Evolutionary conservation across 1,140 invertebrate genomes (phyloP).

Genomic region (Platorchestia sp.): DNA sequence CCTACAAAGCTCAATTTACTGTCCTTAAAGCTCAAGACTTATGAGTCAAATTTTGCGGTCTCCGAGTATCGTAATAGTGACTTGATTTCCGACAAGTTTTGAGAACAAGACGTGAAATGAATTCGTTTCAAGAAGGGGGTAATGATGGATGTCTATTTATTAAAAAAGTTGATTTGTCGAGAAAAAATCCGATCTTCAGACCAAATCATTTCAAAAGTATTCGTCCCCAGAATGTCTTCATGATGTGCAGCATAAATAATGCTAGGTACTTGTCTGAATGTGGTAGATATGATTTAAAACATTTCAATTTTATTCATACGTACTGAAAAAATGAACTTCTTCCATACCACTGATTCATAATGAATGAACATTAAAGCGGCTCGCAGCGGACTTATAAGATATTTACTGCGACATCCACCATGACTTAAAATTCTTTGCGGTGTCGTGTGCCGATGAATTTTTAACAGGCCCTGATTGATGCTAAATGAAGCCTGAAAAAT

Average conservation of each 20-base stretch:
- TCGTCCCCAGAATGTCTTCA: not conserved
- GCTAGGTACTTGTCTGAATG: not conserved
- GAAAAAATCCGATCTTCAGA: not conserved
- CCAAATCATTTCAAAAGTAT: not conserved
- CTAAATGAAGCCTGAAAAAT: slow-evolving; percentile 10
- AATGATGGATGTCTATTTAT: not conserved
- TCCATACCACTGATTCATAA: not conserved
- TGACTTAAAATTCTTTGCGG: not conserved
- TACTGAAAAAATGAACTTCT: not conserved
- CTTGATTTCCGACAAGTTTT: not conserved
- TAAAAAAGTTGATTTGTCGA: not conserved
- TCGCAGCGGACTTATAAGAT: not conserved
- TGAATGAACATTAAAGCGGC: not conserved
- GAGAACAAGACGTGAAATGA: not conserved
- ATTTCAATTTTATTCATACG: not conserved
- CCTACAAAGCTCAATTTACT: not conserved
- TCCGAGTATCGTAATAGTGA: not conserved
- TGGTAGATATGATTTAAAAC: not conserved
- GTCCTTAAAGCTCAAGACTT: not conserved
- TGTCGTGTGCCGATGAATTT: not conserved
- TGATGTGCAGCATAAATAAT: not conserved
- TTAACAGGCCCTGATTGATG: not conserved
- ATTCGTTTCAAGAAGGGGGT: not conserved
- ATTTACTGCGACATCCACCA: not conserved
- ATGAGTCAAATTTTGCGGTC: not conserved